Conservation (phyloP, 2,888 invertebrate genomes). For the Tholera decimalis region DNA sequence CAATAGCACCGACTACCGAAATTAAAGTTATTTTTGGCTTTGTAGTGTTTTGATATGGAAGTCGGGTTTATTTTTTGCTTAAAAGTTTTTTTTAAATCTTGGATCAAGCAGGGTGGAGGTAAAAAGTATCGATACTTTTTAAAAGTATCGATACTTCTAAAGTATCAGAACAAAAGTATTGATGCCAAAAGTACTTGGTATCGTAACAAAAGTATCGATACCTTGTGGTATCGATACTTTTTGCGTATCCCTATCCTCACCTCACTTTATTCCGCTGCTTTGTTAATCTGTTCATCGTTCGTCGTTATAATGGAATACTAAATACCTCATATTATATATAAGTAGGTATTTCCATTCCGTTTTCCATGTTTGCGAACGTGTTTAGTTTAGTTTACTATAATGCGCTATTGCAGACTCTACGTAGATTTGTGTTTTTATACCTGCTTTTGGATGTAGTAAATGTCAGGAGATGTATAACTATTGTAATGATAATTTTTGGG, state of each 20-base stretch:
- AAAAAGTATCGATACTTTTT: no score
- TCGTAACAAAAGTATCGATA: no score
- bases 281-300: background rate
- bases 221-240: no score
- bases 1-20: no score
- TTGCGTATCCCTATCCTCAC: background rate
- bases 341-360: slow-evolving; percentile 34
- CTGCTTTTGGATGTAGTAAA: slow-evolving; percentile 28
- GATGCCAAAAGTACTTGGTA: no score
- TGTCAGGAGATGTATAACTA: slow-evolving; percentile 6
- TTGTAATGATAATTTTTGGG: slow-evolving; percentile 48
- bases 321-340: background rate
- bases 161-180: no score
- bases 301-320: background rate
- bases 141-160: no score
- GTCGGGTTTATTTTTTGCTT: no score
- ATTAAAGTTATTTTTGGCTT: no score
- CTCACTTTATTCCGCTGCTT: background rate
- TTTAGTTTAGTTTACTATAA: slow-evolving; percentile 38
- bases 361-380: slow-evolving; percentile 58
- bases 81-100: no score
- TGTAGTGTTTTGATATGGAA: no score
- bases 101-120: no score
- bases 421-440: slow-evolving; percentile 55
- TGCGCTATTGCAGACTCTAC: slow-evolving; percentile 47